These are phyloP conservation scores for Jordanella pulchra DNA, from an alignment of 2,797 vertebrate species.

Conservation along the genomic window DNA sequence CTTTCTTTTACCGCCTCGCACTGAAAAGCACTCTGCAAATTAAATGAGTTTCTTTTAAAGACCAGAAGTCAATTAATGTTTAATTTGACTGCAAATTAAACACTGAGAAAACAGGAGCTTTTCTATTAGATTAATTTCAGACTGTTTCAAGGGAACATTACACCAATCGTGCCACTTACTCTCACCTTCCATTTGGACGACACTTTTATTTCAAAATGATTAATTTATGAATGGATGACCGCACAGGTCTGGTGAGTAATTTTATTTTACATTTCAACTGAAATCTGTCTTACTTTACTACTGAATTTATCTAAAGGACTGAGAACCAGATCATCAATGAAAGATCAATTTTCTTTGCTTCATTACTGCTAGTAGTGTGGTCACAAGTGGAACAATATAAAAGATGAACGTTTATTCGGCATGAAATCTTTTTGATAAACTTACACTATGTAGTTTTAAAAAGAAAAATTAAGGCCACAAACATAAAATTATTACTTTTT, in stretches of 20 bases:
- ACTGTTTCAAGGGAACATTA: conserved; percentile 38
- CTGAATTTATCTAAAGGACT: background rate
- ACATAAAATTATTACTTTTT: background rate
- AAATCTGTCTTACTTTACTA: conserved; percentile 26
- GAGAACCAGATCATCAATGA: background rate
- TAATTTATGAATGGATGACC: conserved; percentile 56
- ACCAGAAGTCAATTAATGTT: conserved; percentile 63
- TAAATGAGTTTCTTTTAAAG: conserved; percentile 50
- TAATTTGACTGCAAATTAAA: conserved; percentile 59
- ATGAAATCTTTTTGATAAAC: too few species aligned
- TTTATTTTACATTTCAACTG: conserved; percentile 40
- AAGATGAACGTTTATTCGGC: too few species aligned
- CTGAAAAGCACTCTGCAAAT: conserved; percentile 52
- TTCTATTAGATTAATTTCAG: conserved; percentile 51
- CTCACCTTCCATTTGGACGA: conserved; percentile 33
- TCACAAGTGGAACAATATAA: background rate
- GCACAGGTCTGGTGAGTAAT: conserved; percentile 44
- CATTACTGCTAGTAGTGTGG: background rate
- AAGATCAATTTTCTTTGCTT: background rate
- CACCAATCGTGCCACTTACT: conserved; percentile 36
- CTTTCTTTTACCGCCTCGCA: conserved; percentile 12
- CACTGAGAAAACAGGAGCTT: conserved; percentile 44
- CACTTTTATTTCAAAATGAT: conserved; percentile 62
- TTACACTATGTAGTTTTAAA: too few species aligned
- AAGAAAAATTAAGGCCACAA: background rate